Percentiles rank a stretch among this genome's conserved stretches.
Conservation (phyloP, 2,797 vertebrate genomes). For the Xenopus petersii region DNA sequence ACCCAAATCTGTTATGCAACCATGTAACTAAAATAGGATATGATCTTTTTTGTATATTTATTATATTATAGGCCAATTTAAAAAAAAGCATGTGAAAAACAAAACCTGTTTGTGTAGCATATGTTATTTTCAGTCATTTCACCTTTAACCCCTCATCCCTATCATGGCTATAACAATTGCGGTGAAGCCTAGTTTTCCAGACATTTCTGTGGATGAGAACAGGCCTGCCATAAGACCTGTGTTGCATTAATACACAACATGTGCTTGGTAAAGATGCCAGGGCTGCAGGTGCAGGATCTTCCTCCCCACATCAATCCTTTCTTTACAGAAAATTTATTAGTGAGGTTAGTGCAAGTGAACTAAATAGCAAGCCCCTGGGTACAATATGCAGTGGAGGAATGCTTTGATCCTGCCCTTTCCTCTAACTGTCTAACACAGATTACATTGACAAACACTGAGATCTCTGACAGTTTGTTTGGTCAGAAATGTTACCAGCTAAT, state of each 20-base stretch:
- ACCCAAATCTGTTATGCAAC: too few relatives aligned
- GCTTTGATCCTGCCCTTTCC: constrained; percentile 78
- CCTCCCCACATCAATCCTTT: constrained; percentile 59
- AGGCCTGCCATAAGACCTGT: constrained; percentile 30
- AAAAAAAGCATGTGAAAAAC: neutral
- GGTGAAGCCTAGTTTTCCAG: constrained; percentile 7
- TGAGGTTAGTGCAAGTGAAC: constrained; percentile 69
- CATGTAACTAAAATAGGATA: too few relatives aligned
- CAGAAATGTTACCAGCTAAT: constrained; percentile 46
- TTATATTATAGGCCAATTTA: neutral
- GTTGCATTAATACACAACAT: constrained; percentile 45
- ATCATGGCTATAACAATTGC: constrained; percentile 9
- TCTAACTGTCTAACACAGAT: constrained; percentile 52
- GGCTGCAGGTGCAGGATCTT: constrained; percentile 74
- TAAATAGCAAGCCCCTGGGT: constrained; percentile 66
- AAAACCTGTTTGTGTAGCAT: neutral
- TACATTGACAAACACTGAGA: constrained; percentile 57
- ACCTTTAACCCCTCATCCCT: constrained; percentile 30
- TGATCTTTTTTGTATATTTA: too few relatives aligned
- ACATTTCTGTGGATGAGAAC: constrained; percentile 8
- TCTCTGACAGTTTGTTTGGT: constrained; percentile 40
- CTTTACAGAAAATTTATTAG: constrained; percentile 72
- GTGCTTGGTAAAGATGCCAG: constrained; percentile 42
- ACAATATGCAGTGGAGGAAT: constrained; percentile 71
- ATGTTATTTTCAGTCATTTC: constrained; percentile 6